Base-by-base conservation (phyloP, 2,888 invertebrate genomes). In the Drosophila pseudotalamancana region DNA sequence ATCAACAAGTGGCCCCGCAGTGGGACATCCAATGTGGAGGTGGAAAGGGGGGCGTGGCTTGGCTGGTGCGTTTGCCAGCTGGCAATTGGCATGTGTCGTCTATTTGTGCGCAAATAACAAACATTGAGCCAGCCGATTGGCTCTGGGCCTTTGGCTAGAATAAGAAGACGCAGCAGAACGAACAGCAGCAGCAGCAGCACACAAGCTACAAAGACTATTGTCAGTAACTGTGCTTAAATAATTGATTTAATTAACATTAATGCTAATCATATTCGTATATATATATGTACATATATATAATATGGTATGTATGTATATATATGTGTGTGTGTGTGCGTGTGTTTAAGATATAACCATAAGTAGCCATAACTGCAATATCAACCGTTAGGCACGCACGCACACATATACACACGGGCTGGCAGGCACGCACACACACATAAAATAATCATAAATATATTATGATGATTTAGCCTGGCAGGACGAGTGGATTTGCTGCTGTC, bases 381-480 rank as follows among this genome's bases (percentile, higher is more conserved):
- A 45, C n/a, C 34, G 31, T 54, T 61, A 73, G 61, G 55, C 76
- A 64, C 57, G 59, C 70, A 70, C 76, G 35, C 60, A 66, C 57
- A 6, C 50, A 32, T 25, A 18, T 49, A 25, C 42, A 54, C 56
- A 18, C 70, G 12, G 21, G 8, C 46, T 40, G 32, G 53, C 27
- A 12, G 18, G 18, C 42, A 27, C 32, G 6, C 29, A 12, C 45
- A 40, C 49, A n/a, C 32, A 32, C 48, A 62, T 87, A 88, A 85
- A 85, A 85, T 88, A 85, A 86, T 83, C 88, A 88, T 83, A 86
- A 86, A 85, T 85, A 85, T 85, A 73, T 84, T 83, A 85, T 85
- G 84, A 82, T 70, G 77, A 77, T 73, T 75, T 75, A 78, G 51
- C 31, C 62, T 46, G 74, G 14, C 31, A 46, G 9, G 54, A 80